Conservation (phyloP, 2,113 vertebrate species). For the Hippocampus abdominalis region DNA sequence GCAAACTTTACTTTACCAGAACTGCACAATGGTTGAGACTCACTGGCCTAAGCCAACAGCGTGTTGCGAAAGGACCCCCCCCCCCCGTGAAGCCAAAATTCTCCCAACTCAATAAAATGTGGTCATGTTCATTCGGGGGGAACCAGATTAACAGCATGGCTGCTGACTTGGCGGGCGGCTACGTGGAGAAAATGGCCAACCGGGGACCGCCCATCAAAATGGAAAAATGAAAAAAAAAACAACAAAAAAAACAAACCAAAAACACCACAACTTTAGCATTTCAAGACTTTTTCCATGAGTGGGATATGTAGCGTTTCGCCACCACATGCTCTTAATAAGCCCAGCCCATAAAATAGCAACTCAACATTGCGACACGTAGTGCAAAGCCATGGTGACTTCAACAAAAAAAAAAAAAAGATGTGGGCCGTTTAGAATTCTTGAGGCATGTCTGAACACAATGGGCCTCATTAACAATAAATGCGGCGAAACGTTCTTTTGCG, state of each 20-base stretch:
- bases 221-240: too few relatives aligned
- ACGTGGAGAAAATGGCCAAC: neutral
- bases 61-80: neutral
- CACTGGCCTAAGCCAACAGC: neutral
- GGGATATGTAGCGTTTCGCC: neutral
- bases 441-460: neutral
- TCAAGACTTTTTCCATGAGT: neutral
- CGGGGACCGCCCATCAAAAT: conserved; percentile 6
- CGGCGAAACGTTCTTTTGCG: neutral
- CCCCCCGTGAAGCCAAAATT: neutral
- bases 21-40: neutral
- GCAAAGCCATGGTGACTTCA: neutral
- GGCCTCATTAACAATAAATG: neutral
- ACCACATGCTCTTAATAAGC: neutral
- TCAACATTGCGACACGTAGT: neutral
- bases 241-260: too few relatives aligned
- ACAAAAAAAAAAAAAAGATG: neutral
- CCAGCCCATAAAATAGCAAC: neutral
- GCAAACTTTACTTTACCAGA: neutral
- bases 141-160: neutral
- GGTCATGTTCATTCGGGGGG: neutral
- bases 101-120: neutral
- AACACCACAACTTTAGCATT: neutral
- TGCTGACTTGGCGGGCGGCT: neutral
- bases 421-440: neutral